These are phyloP conservation scores for Tortrix viridana DNA, from an alignment of 2,888 invertebrate genomes.

Conservation along the genomic window DNA sequence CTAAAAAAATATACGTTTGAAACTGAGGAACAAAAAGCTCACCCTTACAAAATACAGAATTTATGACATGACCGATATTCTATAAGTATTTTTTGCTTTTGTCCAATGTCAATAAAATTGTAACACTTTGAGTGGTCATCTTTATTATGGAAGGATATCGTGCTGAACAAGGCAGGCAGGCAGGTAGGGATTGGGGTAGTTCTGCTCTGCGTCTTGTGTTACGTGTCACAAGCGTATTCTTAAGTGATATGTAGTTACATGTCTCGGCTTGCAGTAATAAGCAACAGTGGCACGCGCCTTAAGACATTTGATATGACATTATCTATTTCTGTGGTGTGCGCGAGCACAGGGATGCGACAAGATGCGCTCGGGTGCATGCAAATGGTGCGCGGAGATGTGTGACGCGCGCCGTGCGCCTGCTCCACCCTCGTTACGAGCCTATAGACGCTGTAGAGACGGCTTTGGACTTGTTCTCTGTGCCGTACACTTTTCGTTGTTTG, in stretches of 20 bases:
- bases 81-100: conserved; percentile 68
- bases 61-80: conserved; percentile 67
- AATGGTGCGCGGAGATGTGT: conserved; percentile 81
- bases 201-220: conserved; percentile 37
- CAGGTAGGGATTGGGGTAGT: conserved; percentile 45
- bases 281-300: conserved; percentile 60
- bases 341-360: conserved; percentile 58
- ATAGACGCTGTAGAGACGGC: conserved; percentile 51
- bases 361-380: conserved; percentile 76
- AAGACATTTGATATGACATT: conserved; percentile 78
- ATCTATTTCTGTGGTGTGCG: conserved; percentile 72
- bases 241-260: conserved; percentile 34
- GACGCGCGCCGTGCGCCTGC: conserved; percentile 59
- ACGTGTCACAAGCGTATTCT: conserved; percentile 5
- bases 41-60: conserved; percentile 63
- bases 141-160: conserved; percentile 49
- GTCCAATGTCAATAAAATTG: conserved; percentile 73
- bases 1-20: conserved; percentile 67
- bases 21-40: conserved; percentile 68
- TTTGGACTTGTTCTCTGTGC: neutral
- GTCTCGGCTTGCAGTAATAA: conserved; percentile 40
- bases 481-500: no score
- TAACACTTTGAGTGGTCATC: conserved; percentile 70
- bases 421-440: conserved; percentile 65
- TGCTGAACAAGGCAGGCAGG: conserved; percentile 51